Conservation (phyloP, 1,140 invertebrate genomes). For the Drosophila trapezifrons region DNA sequence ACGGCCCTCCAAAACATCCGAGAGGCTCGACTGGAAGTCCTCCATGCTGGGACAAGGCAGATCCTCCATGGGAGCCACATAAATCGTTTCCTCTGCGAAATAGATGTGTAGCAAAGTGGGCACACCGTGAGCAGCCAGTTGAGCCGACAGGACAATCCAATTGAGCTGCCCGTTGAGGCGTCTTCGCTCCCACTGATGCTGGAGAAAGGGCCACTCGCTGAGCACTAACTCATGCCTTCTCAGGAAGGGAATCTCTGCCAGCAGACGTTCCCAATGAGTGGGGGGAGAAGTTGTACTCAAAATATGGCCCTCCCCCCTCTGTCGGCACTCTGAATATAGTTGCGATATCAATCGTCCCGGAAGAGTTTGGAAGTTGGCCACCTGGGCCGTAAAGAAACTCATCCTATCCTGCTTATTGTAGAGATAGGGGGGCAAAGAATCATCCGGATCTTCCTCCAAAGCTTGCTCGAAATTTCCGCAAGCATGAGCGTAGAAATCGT, state of each 20-base stretch:
- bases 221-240: slow-evolving; percentile 31
- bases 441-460: slow-evolving; percentile 19
- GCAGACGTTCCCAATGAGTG: slow-evolving; percentile 43
- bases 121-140: slow-evolving; percentile 69
- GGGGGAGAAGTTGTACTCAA: neutral
- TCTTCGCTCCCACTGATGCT: slow-evolving; percentile 58
- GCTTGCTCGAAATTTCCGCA: slow-evolving; percentile 57
- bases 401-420: slow-evolving; percentile 76
- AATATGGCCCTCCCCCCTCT: slow-evolving; percentile 8
- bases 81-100: slow-evolving; percentile 71
- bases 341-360: slow-evolving; percentile 52
- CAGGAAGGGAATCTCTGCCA: slow-evolving; percentile 61
- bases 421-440: slow-evolving; percentile 61
- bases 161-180: slow-evolving; percentile 48
- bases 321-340: slow-evolving; percentile 60
- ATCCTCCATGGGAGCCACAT: slow-evolving; percentile 60
- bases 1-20: slow-evolving; percentile 12
- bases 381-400: slow-evolving; percentile 61
- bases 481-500: slow-evolving; percentile 75
- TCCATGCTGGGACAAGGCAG: slow-evolving; percentile 45
- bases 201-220: slow-evolving; percentile 61
- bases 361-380: slow-evolving; percentile 53
- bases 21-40: slow-evolving; percentile 39
- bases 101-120: slow-evolving; percentile 68
- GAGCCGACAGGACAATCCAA: slow-evolving; percentile 65